A percentile compares a stretch with the other conserved stretches of the same genome.
Conservation (phyloP, 2,113 vertebrate species). For the Platycercus adscitus region DNA sequence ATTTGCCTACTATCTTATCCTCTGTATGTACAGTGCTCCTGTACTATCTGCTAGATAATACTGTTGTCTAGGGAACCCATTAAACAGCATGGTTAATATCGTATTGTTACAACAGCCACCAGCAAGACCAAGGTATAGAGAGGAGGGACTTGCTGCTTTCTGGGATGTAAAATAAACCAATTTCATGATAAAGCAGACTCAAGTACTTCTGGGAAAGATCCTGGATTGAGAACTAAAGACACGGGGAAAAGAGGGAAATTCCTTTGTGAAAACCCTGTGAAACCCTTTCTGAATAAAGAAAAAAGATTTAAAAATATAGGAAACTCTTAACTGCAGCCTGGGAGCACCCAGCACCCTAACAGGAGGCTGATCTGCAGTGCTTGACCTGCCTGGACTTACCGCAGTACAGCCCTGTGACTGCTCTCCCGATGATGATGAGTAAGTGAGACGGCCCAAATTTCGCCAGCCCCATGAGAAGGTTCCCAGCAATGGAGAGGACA, state of each 20-base stretch:
- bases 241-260: neutral
- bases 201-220: neutral
- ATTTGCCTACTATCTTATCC: neutral
- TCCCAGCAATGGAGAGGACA: constrained; percentile 83
- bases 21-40: neutral
- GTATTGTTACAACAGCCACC: neutral
- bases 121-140: neutral
- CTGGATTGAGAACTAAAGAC: neutral
- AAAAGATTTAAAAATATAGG: neutral
- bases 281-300: neutral
- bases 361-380: neutral
- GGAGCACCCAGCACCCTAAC: neutral
- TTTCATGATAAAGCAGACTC: neutral
- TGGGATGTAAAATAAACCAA: neutral
- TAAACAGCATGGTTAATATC: neutral
- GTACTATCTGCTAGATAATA: neutral
- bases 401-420: constrained; percentile 90
- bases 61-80: neutral
- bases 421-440: constrained; percentile 89
- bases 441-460: constrained; percentile 87
- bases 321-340: neutral
- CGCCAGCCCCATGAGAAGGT: constrained; percentile 89
- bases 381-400: constrained; percentile 76
- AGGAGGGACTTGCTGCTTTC: neutral
- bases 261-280: neutral